A percentile compares a stretch with the other conserved stretches of the same genome.
These are phyloP conservation scores for Phoenicopterus ruber DNA, from an alignment of 2,113 vertebrate genomes.

Conservation along the genomic window DNA sequence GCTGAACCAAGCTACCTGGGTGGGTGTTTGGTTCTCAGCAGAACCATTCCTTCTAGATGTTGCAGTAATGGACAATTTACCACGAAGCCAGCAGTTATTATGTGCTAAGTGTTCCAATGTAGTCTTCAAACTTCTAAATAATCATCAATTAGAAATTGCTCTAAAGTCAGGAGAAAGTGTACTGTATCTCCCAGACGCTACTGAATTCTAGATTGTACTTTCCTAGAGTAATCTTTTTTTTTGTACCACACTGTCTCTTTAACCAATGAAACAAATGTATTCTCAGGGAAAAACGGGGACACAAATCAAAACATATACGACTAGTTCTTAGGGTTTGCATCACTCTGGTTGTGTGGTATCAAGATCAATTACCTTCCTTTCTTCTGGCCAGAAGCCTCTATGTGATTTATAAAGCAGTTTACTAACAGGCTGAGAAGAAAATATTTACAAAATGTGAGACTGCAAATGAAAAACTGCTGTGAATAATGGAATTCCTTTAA, in stretches of 20 bases:
- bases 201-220: background rate
- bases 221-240: background rate
- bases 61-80: background rate
- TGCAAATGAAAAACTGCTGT: background rate
- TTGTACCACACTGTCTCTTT: background rate
- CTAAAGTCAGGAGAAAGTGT: background rate
- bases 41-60: background rate
- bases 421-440: background rate
- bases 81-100: background rate
- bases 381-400: background rate
- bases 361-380: background rate
- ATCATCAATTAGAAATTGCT: background rate
- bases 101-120: background rate
- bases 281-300: background rate
- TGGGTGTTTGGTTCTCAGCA: background rate
- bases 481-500: background rate
- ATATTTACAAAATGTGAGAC: background rate
- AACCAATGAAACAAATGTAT: background rate
- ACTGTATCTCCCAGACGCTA: background rate
- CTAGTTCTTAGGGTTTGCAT: background rate
- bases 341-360: background rate
- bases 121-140: background rate
- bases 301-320: background rate
- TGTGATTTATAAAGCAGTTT: background rate
- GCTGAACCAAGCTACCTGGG: background rate